Evolutionary conservation across 1,140 invertebrate species (phyloP).

Genomic region (Drosophila serrata): DNA sequence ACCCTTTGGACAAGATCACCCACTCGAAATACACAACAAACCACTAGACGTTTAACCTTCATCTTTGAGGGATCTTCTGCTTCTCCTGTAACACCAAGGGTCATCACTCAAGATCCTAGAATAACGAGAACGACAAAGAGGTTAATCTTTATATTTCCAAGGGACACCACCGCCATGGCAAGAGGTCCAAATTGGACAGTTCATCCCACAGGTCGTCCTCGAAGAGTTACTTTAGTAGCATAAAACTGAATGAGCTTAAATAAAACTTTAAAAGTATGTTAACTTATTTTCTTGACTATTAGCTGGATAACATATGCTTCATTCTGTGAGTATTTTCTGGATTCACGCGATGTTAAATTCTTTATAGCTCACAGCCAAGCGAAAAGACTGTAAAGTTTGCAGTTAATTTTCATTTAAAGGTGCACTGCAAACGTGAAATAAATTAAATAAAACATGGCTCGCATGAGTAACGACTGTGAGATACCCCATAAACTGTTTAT

Average conservation of each 20-base stretch:
- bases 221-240: not conserved
- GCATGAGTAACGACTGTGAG: not conserved
- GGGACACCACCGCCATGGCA: conserved; percentile 7
- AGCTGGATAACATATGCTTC: not conserved
- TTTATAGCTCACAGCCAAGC: conserved; percentile 39
- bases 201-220: conserved; percentile 1
- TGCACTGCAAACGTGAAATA: conserved; percentile 1
- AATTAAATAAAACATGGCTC: not conserved
- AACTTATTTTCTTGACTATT: not conserved
- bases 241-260: not conserved
- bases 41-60: conserved; percentile 18
- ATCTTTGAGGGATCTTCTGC: conserved; percentile 7
- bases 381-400: conserved; percentile 11
- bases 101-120: not conserved
- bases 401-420: conserved; percentile 21
- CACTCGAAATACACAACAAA: not conserved
- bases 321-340: not conserved
- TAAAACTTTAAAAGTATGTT: not conserved
- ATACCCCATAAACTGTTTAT: not conserved
- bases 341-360: conserved; percentile 62
- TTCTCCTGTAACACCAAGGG: not conserved
- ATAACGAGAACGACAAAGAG: conserved; percentile 6
- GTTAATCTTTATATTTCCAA: conserved; percentile 33
- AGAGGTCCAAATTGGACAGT: conserved; percentile 15
- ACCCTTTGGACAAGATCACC: conserved; percentile 4